Evolutionary conservation across 2,888 invertebrate genomes (phyloP), one percentile per base, ranked within the genome.

Genomic region (Hirtodrosophila confusa): DNA sequence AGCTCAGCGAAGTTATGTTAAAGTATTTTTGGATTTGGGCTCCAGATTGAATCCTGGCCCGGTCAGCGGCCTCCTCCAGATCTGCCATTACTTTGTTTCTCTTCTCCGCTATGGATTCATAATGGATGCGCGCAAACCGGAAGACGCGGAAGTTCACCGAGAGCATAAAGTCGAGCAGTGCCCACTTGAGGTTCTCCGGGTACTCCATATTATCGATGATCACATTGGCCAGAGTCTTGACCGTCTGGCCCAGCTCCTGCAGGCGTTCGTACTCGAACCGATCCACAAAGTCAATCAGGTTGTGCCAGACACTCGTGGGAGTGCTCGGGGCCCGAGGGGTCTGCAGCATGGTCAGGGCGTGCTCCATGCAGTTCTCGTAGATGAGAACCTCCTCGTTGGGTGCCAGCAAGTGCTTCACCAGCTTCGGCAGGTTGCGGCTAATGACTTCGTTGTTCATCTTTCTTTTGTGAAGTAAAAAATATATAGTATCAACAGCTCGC

Each of bases 81-180:
- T 50, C 27, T 5, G 36, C 27, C 2, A 75, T 9, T 3, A 70
- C 11, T 0, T 4, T 2, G 0, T 9, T 11, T 0, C 57, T 10
- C 0, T 12, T n/a, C 3, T n/a, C 4, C 29, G 50, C 37, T 7
- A 41, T 56, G 0, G 43, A 41, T 0, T n/a, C 5, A 1, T 23
- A 7, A n/a, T 65, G n/a, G 0, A 43, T 33, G 5, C 45, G 61
- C 0, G 61, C 48, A 1, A 43, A 7, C 3, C 48, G 51, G 27
- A 79, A 79, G 0, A 69, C 61, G 0, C 51, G 35, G 41, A 12
- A 73, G 31, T 66, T 78, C 0, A 75, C 78, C 0, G 55, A 66
- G 0, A 79, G 62, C 69, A 80, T 12, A 31, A 79, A 78, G 2
- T 78, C 78, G 0, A 79, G 6, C 0, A 78, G 0, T 0, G 51